These are phyloP conservation scores for Campoletis raptor DNA, from an alignment of 2,888 invertebrate genomes.

Conservation along the genomic window DNA sequence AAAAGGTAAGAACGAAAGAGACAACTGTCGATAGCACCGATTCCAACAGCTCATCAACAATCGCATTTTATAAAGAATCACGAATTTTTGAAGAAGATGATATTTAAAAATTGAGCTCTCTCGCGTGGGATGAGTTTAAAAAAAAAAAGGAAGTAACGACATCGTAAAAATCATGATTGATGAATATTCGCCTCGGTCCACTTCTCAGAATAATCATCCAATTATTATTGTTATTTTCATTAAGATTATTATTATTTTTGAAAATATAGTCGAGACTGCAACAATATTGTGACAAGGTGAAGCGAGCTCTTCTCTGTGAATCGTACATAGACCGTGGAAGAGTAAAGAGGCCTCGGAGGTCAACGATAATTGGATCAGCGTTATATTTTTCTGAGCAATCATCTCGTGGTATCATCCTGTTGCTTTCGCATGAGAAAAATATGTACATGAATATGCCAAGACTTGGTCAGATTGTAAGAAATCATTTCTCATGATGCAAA, in stretches of 20 bases:
- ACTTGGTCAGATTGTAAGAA: constrained; percentile 49
- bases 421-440: constrained; percentile 14
- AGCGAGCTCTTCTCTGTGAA: background rate
- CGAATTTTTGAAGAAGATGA: background rate
- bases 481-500: constrained; percentile 60
- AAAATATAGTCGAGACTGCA: background rate
- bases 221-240: constrained; percentile 34
- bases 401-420: constrained; percentile 37
- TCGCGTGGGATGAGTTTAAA: constrained; percentile 1
- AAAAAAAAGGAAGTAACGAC: background rate
- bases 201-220: constrained; percentile 48
- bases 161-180: constrained; percentile 55
- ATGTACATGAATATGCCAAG: constrained; percentile 5
- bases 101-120: constrained; percentile 24
- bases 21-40: no score
- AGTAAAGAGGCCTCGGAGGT: constrained; percentile 60
- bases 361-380: constrained; percentile 61
- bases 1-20: background rate
- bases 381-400: constrained; percentile 36
- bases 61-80: background rate
- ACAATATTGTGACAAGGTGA: constrained; percentile 45
- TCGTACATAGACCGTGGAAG: background rate
- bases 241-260: constrained; percentile 12
- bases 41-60: no score
- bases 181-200: constrained; percentile 38